Evolutionary conservation across 2,888 invertebrate genomes (phyloP).

Genomic region (Acrocera orbiculus): DNA sequence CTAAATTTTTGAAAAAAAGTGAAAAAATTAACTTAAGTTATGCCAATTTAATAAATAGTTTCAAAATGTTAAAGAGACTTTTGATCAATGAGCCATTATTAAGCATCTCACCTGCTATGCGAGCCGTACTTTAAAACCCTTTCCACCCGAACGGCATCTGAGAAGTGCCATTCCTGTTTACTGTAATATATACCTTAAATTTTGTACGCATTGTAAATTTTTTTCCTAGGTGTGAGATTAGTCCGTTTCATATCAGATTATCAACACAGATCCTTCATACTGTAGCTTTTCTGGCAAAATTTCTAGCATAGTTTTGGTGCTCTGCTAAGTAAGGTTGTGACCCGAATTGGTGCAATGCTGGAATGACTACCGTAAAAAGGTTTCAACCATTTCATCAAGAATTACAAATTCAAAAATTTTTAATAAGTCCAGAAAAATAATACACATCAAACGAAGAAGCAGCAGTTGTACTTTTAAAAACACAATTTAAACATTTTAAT

Average conservation of each 20-base stretch:
- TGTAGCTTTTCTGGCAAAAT: too few relatives aligned
- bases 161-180: neutral
- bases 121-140: slow-evolving; percentile 2
- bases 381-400: too few relatives aligned
- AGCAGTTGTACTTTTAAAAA: too few relatives aligned
- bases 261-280: neutral
- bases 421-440: too few relatives aligned
- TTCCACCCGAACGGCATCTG: neutral
- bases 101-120: slow-evolving; percentile 3
- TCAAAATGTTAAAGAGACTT: slow-evolving; percentile 1
- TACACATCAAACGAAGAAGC: too few relatives aligned
- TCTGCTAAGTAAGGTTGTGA: too few relatives aligned
- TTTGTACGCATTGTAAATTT: too few relatives aligned
- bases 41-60: neutral
- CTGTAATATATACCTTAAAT: neutral
- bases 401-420: too few relatives aligned
- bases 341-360: too few relatives aligned
- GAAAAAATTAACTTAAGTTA: slow-evolving; percentile 1
- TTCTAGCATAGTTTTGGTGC: too few relatives aligned
- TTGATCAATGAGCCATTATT: neutral
- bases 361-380: too few relatives aligned
- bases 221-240: neutral
- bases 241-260: slow-evolving; percentile 1
- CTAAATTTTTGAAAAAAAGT: neutral
- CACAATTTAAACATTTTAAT: too few relatives aligned